A percentile compares a stretch with the other conserved stretches of the same genome.
Evolutionary conservation across 1,140 invertebrate genomes (phyloP).

Genomic region (Bombus confusus): DNA sequence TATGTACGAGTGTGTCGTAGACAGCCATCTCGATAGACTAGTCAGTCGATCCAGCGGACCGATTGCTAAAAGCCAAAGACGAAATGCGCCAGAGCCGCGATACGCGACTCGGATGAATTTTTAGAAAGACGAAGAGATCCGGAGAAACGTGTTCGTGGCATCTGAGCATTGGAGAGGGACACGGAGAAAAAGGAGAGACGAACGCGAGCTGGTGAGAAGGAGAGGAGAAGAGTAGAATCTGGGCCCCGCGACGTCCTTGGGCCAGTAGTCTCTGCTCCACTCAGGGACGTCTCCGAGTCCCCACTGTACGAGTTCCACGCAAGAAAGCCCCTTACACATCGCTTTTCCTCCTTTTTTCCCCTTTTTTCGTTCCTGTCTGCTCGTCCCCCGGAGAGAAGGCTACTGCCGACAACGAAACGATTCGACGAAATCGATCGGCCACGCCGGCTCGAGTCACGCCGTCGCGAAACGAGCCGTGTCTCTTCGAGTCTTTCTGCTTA

Average conservation of each 20-base stretch:
- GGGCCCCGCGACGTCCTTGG: conserved; percentile 79
- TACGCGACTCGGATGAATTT: not conserved
- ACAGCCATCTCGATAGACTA: not conserved
- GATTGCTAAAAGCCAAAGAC: conserved; percentile 16
- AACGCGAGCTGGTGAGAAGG: not conserved
- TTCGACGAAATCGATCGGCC: conserved; percentile 39
- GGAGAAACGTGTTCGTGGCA: not conserved
- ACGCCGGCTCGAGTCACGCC: not conserved
- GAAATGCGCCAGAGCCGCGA: not conserved
- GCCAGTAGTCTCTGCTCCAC: conserved; percentile 72
- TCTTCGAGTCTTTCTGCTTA: not conserved
- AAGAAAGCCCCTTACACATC: conserved; percentile 18
- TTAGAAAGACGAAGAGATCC: not conserved
- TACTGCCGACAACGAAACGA: conserved; percentile 8
- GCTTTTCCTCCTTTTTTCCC: conserved; percentile 37
- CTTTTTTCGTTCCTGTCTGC: not conserved
- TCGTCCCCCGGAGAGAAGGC: not conserved
- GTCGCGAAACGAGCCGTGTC: not conserved
- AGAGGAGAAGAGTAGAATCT: conserved; percentile 64
- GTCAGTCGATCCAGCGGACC: too few relatives aligned
- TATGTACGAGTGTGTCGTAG: not conserved
- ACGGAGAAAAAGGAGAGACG: not conserved
- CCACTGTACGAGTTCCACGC: conserved; percentile 43
- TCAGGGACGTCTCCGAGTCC: conserved; percentile 74
- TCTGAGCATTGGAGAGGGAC: not conserved